Percentiles rank a stretch among this genome's conserved stretches.
phyloP scores from a whole-genome alignment of 2,113 vertebrate species.

The Aviceda subcristata region DNA sequence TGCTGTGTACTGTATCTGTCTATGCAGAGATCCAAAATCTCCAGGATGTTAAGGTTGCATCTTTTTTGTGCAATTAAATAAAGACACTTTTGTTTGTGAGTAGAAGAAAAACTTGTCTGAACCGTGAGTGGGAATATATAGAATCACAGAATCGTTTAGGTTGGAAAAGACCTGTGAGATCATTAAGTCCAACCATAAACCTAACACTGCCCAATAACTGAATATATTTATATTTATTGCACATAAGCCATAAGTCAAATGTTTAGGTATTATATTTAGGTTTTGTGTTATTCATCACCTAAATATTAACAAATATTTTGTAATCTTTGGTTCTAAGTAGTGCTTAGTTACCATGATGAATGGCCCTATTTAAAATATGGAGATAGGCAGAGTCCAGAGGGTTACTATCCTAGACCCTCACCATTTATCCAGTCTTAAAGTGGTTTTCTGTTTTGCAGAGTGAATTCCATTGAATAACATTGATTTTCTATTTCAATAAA shows the following conservation, averaged over 20 bases:
- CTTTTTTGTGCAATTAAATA: background rate
- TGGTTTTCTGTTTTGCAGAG: background rate
- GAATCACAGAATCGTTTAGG: background rate
- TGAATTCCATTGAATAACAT: background rate
- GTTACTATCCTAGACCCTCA: background rate
- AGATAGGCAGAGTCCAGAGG: background rate
- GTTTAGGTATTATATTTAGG: background rate
- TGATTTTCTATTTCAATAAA: constrained; percentile 52
- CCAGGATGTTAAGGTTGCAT: background rate
- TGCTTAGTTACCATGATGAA: background rate
- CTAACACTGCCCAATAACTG: background rate
- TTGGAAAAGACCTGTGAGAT: background rate
- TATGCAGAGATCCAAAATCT: background rate
- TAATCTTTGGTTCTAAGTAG: background rate
- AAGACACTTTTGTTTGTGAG: background rate
- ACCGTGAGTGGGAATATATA: background rate
- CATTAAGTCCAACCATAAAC: background rate
- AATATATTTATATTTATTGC: background rate
- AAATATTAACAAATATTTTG: background rate
- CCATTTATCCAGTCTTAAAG: background rate
- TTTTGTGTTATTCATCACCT: background rate
- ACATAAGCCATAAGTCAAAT: background rate
- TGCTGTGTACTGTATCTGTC: background rate
- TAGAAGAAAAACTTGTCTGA: background rate
- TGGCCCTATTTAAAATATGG: background rate